Conservation (phyloP, 2,888 invertebrate species). For the Boloria euphrosyne region DNA sequence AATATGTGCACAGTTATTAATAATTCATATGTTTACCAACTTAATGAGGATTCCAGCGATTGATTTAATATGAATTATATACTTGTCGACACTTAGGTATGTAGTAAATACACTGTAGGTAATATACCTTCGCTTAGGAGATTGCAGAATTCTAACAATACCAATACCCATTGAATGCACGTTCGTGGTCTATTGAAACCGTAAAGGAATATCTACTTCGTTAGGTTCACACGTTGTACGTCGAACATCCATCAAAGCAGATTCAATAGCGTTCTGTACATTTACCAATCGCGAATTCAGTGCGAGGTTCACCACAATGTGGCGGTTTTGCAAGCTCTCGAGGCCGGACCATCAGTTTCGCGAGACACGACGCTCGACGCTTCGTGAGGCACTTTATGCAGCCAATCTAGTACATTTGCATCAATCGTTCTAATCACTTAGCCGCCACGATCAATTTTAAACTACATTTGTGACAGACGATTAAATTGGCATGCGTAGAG, state of each 20-base stretch:
- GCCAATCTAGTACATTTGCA: conserved; percentile 31
- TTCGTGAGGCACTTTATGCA: conserved; percentile 54
- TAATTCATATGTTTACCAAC: conserved; percentile 4
- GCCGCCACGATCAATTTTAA: conserved; percentile 16
- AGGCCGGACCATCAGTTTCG: conserved; percentile 69
- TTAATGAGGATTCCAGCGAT: not conserved
- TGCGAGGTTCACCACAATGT: conserved; percentile 68
- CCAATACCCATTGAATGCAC: not conserved
- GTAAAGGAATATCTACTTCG: conserved; percentile 1
- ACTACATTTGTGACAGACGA: conserved; percentile 11
- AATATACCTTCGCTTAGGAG: not conserved
- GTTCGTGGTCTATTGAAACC: conserved; percentile 11
- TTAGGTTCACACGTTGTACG: conserved; percentile 26
- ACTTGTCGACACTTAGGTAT: not conserved
- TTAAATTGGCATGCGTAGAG: conserved; percentile 4
- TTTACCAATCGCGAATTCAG: conserved; percentile 72
- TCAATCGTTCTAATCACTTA: conserved; percentile 35
- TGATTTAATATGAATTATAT: not conserved
- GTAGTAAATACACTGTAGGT: not conserved
- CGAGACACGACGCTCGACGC: conserved; percentile 52
- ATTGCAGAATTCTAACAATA: conserved; percentile 3
- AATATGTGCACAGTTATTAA: conserved; percentile 1
- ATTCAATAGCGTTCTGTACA: conserved; percentile 63
- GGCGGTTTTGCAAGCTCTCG: conserved; percentile 67
- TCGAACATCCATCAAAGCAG: conserved; percentile 34